Evolutionary conservation across 2,113 vertebrate species (phyloP), one percentile per base, ranked within the genome.

Genomic region (Nestor notabilis): DNA sequence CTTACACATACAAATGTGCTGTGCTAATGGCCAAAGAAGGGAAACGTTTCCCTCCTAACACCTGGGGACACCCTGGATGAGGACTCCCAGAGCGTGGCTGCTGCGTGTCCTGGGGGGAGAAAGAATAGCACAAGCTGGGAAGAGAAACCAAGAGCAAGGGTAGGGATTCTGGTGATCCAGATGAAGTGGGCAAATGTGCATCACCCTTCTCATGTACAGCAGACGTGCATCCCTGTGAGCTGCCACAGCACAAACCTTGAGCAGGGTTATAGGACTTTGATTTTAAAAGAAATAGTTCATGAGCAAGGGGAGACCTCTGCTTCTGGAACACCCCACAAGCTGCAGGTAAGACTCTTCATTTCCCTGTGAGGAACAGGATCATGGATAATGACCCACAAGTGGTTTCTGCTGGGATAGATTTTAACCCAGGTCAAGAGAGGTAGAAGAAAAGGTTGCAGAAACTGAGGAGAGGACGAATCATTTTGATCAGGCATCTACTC

Each of bases 1-100:
- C 24, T 58, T 35, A 35, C 56, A 58, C 33, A 24, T 58, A 58
- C 56, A 58, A 24, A 35, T 16, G 56, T 10, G 56, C n/a, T 35
- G 18, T 13, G 21, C 15, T n/a, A 21, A 50, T 2, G 3, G 41
- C 47, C 56, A 33, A 10, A 52, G 24, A 24, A 49, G 17, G 24
- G 37, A 41, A 66, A 31, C 0, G 0, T 28, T 44, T 52, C n/a
- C 53, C 49, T 63, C 28, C 66, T 33, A 35, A 41, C 1, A 0
- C 56, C 35, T 21, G 13, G 53, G 35, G 29, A n/a, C 9, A 21
- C 14, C 6, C 5, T 25, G 27, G 19, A 21, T 27, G 39, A 25
- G 17, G 14, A 47, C 29, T 58, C 43, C 49, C 1, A 0, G 37
- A 28, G 10, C 1, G 0, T 2, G 39, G 76, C 49, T 50, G 52